Base-by-base conservation (phyloP, 2,113 vertebrate genomes). In the Megaceryle torquata region DNA sequence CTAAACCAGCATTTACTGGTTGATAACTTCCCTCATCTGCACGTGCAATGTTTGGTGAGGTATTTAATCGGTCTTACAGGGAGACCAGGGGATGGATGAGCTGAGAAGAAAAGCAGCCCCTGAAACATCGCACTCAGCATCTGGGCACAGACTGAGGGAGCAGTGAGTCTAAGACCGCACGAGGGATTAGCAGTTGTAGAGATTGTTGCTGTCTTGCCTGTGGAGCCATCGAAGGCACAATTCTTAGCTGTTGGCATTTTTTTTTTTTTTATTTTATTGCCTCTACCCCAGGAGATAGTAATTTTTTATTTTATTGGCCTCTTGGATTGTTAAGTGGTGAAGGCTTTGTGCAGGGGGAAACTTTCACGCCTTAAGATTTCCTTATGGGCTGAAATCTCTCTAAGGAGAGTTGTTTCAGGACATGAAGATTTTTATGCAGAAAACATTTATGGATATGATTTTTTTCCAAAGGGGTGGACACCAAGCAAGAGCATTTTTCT, bases 241-340 rank as follows among this genome's bases (percentile, higher is more conserved):
- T 91, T 89, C 86, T 65, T 89, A 61, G 90, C 82, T 94, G 68
- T 69, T 17, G 6, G 95, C 69, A 46, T 46, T 20, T 20, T 20
- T 8, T 50, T 64, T 60, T 88, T 90, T 83, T 70, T 93, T 41
- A 41, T 37, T 37, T 37, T 37, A 91, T 31, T 54, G 74, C 15
- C 1, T 50, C 54, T 59, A 44, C 83, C 86, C 50, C 92, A 54
- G 86, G 95, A 96, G 93, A 91, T 12, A 46, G 71, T 65, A 61
- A 15, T 75, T 48, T 44, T 82, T 96, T 95, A 83, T 76, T 95
- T 94, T 87, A 94, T 82, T 41, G 14, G 95, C 70, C 83, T 89
- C 83, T 59, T 39, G 80, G 61, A 88, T 46, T 87, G 92, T 60
- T 93, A 43, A 14, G 83, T 82, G 77, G 39, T 9, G 67, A 91